Conservation (phyloP, 2,888 invertebrate genomes). For the Gastrophysa polygoni region DNA sequence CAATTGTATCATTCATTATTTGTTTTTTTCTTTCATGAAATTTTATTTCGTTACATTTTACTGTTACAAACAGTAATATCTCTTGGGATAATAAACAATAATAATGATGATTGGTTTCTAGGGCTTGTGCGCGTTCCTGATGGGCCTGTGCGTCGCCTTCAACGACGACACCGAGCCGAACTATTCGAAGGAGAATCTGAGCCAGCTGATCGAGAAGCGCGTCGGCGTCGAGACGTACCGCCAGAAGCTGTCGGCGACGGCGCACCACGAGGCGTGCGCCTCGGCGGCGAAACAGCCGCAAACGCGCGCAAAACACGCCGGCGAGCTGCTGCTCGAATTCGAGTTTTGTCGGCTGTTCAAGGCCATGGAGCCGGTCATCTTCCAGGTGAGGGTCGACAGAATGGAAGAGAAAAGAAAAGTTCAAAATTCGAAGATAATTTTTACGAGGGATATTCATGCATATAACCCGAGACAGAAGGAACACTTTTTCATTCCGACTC, state of each 20-base stretch:
- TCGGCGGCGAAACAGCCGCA: slow-evolving; percentile 94
- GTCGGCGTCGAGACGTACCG: slow-evolving; percentile 89
- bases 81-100: too few relatives aligned
- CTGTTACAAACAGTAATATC: too few relatives aligned
- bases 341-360: slow-evolving; percentile 95
- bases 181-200: slow-evolving; percentile 78
- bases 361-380: slow-evolving; percentile 67
- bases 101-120: too few relatives aligned
- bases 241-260: slow-evolving; percentile 83
- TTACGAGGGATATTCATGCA: too few relatives aligned
- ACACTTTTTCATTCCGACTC: too few relatives aligned
- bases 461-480: too few relatives aligned
- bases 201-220: slow-evolving; percentile 84
- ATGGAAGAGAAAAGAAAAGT: too few relatives aligned
- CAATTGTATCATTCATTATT: too few relatives aligned
- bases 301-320: slow-evolving; percentile 73
- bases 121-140: slow-evolving; percentile 75
- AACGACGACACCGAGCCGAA: slow-evolving; percentile 81
- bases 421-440: too few relatives aligned
- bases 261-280: slow-evolving; percentile 89
- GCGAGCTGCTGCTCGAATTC: slow-evolving; percentile 88
- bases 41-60: too few relatives aligned
- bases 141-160: slow-evolving; percentile 90
- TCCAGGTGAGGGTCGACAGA: too few relatives aligned
- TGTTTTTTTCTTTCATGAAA: too few relatives aligned